These are phyloP conservation scores for Nipponia nippon DNA, from an alignment of 2,113 vertebrate genomes.

Conservation along the genomic window DNA sequence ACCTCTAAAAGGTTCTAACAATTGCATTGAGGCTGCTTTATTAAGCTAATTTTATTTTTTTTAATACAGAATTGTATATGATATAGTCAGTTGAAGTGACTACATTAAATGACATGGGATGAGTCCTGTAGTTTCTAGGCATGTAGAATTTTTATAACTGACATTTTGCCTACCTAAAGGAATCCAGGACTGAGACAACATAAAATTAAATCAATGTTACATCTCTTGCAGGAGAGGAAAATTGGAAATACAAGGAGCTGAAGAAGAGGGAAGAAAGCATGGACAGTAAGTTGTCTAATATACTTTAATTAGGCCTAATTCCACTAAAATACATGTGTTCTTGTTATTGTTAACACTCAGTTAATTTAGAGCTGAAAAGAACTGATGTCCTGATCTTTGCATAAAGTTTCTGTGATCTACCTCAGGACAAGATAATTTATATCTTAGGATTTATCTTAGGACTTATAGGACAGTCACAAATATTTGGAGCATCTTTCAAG, in stretches of 20 bases:
- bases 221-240: slow-evolving; percentile 83
- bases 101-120: not conserved
- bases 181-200: not conserved
- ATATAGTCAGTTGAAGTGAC: not conserved
- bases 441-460: not conserved
- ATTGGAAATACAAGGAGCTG: slow-evolving; percentile 91
- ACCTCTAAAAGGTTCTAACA: not conserved
- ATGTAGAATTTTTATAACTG: not conserved
- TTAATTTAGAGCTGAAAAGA: not conserved
- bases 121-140: not conserved
- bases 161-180: not conserved
- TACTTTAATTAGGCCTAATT: not conserved
- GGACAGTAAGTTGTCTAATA: slow-evolving; percentile 82
- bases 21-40: not conserved
- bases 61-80: not conserved
- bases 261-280: slow-evolving; percentile 91
- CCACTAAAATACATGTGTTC: not conserved
- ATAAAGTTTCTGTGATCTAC: not conserved
- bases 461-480: not conserved
- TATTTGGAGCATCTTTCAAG: not conserved
- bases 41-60: not conserved
- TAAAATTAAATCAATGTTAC: not conserved
- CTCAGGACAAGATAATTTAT: not conserved
- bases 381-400: not conserved
- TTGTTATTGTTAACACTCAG: not conserved